A percentile compares a stretch with the other conserved stretches of the same genome.
phyloP scores from a whole-genome alignment of 2,113 vertebrate species.

The Istiophorus platypterus region DNA sequence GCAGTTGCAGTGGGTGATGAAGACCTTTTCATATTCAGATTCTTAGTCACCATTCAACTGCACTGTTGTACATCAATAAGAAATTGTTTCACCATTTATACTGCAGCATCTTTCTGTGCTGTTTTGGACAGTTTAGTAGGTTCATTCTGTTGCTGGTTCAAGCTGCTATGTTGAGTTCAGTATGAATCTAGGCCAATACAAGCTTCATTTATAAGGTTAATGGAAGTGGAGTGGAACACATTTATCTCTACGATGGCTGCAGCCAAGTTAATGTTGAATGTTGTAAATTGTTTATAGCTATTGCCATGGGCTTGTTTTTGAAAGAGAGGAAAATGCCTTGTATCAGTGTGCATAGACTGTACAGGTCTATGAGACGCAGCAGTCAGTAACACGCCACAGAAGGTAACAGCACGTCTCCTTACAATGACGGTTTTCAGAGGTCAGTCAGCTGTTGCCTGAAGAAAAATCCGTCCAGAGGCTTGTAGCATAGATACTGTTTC shows the following conservation, averaged over 20 bases:
- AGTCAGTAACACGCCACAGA: background rate
- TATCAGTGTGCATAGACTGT: background rate
- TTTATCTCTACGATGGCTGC: background rate
- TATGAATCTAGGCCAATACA: too few relatives aligned
- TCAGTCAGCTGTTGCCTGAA: background rate
- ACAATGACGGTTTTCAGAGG: background rate
- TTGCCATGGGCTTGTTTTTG: background rate
- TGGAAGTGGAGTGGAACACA: background rate
- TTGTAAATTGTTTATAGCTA: background rate
- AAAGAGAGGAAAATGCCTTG: background rate
- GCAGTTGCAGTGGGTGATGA: too few relatives aligned
- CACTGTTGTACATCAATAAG: background rate
- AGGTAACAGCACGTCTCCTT: background rate
- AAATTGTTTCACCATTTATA: background rate
- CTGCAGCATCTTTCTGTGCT: background rate
- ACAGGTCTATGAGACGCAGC: background rate
- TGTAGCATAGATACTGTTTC: conserved; percentile 16
- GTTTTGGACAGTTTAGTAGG: background rate
- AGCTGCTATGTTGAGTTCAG: too few relatives aligned
- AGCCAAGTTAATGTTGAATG: background rate
- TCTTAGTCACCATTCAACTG: background rate
- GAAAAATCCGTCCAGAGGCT: conserved; percentile 1
- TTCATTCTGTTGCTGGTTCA: too few relatives aligned
- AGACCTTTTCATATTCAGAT: too few relatives aligned
- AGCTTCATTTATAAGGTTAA: background rate